Percentiles rank a stretch among this genome's conserved stretches.
Evolutionary conservation across 2,888 invertebrate genomes (phyloP).

Genomic region (Acanthococcus lagerstroemiae): DNA sequence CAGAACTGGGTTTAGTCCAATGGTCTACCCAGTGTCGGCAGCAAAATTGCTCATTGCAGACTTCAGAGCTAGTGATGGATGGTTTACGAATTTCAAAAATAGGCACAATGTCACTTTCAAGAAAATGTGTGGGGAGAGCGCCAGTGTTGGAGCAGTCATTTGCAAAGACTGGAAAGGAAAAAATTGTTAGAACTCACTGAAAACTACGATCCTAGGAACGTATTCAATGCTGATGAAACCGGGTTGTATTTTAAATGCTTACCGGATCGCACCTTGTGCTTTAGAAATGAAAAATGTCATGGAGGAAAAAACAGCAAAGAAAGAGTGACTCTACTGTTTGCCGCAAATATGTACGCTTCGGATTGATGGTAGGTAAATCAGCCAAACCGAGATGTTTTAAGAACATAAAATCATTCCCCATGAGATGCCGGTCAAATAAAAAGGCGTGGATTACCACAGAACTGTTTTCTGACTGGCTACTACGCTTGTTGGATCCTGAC

Average conservation of each 20-base stretch:
- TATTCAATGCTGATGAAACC: constrained; percentile 39
- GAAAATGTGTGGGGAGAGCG: constrained; percentile 37
- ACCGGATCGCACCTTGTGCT: constrained; percentile 37
- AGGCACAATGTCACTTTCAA: constrained; percentile 35
- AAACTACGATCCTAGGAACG: constrained; percentile 36
- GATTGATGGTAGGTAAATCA: neutral
- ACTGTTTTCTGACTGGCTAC: too few relatives aligned
- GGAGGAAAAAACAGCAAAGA: constrained; percentile 41
- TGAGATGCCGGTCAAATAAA: neutral
- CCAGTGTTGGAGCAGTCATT: constrained; percentile 9
- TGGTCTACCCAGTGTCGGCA: too few relatives aligned
- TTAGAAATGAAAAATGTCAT: constrained; percentile 38
- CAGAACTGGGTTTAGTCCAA: too few relatives aligned
- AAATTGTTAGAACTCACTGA: constrained; percentile 34
- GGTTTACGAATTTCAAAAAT: constrained; percentile 22
- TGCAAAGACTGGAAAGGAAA: constrained; percentile 33
- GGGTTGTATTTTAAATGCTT: constrained; percentile 37
- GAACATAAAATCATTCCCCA: neutral
- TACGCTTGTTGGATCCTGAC: too few relatives aligned
- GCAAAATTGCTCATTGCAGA: too few relatives aligned
- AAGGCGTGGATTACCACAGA: neutral
- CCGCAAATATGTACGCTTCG: neutral
- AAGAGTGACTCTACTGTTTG: constrained; percentile 30
- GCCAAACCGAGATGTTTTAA: neutral
- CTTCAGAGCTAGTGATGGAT: neutral